Base-by-base conservation (phyloP, 2,888 invertebrate genomes). In the Acanthosepion esculentum region DNA sequence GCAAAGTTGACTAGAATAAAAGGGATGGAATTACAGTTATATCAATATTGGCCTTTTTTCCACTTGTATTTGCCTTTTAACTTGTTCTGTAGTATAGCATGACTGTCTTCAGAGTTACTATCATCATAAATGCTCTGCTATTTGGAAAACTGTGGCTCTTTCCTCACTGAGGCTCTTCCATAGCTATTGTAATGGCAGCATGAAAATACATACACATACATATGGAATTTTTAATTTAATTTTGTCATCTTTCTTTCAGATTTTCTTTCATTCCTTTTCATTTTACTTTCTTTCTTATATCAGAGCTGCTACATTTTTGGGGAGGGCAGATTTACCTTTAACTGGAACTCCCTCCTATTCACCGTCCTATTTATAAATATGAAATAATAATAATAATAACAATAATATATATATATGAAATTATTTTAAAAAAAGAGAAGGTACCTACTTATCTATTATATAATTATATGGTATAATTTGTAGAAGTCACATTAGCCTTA, bases 301-400 rank as follows among this genome's bases (percentile, higher is more conserved):
- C 78, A 78, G 78, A 78, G 78, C 78, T 78, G 78, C 78, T 78
- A 33, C n/a, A 78, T n/a, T n/a, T n/a, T 78, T 78, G 15, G 78
- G 33, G 78, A 78, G 78, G 5, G n/a, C 78, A 78, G 78, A 78
- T 78, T 33, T 78, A 18, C n/a, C n/a, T 78, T n/a, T n/a, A 78
- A 33, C 78, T 78, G 12, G n/a, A 15, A 78, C 78, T 78, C 78
- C 59, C 59, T 78, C 78, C 4, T 78, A n/a, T 10, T n/a, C n/a
- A n/a, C 78, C 78, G 78, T 78, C 78, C 78, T 78, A 78, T 78
- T 78, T n/a, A 78, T 78, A n/a, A 78, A n/a, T 78, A n/a, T 78
- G n/a, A 78, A 78, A 78, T 33, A 33, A 78, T 78, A 15, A 78
- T 78, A n/a, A 78, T 29, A 6, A 33, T 3, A 33, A 6, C 6